Base-by-base conservation (phyloP, 2,113 vertebrate genomes). In the Indicator maculatus region DNA sequence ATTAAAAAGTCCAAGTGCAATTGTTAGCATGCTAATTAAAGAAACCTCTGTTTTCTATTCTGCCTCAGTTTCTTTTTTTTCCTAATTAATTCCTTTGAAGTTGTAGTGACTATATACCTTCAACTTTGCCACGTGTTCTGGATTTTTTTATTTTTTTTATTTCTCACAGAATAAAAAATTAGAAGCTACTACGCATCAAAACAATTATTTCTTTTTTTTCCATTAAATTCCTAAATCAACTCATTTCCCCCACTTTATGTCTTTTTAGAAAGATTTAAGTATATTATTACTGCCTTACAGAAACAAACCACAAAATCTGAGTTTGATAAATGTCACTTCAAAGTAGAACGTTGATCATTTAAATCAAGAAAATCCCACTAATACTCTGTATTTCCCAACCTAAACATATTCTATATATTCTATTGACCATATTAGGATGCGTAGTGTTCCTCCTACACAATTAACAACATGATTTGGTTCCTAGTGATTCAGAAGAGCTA, bases 71-170 rank as follows among this genome's bases (percentile, higher is more conserved):
- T 44, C 26, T 71, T 71, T 77, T 17, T 64, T 75, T 39, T 6
- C 12, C 31, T 59, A 65, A 31, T 74, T 53, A 1, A 36, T 74
- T 90, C 14, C 3, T 63, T 59, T 73, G 47, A 78, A 83, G 41
- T 20, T 24, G 17, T 31, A 31, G 41, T 59, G n/a, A 59, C 6
- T 21, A 26, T 14, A 53, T 60, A 20, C 4, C 8, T 55, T 71
- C 16, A 59, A 36, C 14, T 36, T 77, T 33, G 21, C 44, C 41
- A 66, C 0, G 0, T 39, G 16, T 4, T 26, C 12, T 67, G 10
- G 16, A 13, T 41, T 41, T 16, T 41, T 41, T 41, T 28, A 47
- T 41, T 15, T 41, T 41, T 30, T 21, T 63, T 9, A 52, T 52
- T 30, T 52, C 19, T 10, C 6, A n/a, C 5, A 20, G 18, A 60